Base-by-base conservation (phyloP, 1,140 invertebrate species). In the Plutomurus gul region DNA sequence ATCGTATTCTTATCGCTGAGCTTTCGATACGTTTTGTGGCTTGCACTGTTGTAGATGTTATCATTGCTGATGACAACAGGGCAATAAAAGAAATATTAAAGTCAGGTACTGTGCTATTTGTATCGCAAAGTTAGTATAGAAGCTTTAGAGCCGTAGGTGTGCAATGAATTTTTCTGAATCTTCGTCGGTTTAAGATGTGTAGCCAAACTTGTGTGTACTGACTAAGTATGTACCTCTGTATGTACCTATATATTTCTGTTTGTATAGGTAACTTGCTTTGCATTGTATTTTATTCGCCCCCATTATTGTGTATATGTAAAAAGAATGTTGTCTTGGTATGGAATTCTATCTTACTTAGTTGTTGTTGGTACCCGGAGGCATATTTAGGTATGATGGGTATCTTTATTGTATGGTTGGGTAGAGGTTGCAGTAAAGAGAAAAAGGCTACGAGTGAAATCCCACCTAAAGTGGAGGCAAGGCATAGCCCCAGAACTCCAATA, bases 391-490 rank as follows among this genome's bases (percentile, higher is more conserved):
- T 16, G 43, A n/a, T n/a, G 11, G 1, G 11, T 33, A 33, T 65
- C 11, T n/a, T 18, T n/a, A 65, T 33, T 51, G 49, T 22, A 20
- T 20, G 47, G n/a, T 6, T 27, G 27, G 51, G 33, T 6, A 25
- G 27, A 51, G 22, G 56, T 33, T n/a, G n/a, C n/a, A n/a, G n/a
- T n/a, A n/a, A n/a, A n/a, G 10, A 13, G 51, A 4, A 33, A 27
- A 65, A 65, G 25, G 10, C 56, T 65, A 65, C n/a, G 27, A 65
- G 11, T 36, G 56, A 65, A 65, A 65, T 65, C 56, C 56, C 56
- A 65, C 56, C 56, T 65, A 65, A 65, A 65, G 27, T 65, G 56
- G 56, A 65, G 56, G 56, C 56, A 65, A 65, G 56, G 56, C 56
- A 65, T 65, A 65, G 36, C n/a, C 56, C 27, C 27, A 65, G 56